These are phyloP conservation scores for Malacoraja senta DNA, from an alignment of 2,797 vertebrate genomes.

Conservation along the genomic window DNA sequence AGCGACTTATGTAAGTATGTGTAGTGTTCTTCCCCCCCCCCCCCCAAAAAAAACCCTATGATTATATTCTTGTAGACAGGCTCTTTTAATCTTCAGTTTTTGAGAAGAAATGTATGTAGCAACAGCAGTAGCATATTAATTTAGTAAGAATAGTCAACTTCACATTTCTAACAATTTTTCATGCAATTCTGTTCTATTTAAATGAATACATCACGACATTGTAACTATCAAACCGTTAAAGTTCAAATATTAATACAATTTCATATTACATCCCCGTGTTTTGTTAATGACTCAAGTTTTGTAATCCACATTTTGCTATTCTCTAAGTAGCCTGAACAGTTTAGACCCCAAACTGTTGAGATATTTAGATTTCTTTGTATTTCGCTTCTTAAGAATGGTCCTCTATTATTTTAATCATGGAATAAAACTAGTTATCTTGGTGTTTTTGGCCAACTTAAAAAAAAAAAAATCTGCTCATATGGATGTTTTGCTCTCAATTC, in stretches of 20 bases:
- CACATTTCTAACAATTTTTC: not conserved
- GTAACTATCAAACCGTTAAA: not conserved
- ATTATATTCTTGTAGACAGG: not conserved
- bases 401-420: not conserved
- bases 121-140: not conserved
- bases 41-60: not conserved
- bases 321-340: not conserved
- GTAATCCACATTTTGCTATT: not conserved
- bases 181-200: not conserved
- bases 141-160: not conserved
- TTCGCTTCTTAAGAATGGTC: not conserved
- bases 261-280: not conserved
- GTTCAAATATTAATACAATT: not conserved
- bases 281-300: not conserved
- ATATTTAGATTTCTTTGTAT: not conserved
- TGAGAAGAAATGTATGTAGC: not conserved
- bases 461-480: too few relatives aligned
- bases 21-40: not conserved
- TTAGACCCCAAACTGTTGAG: not conserved
- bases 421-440: too few relatives aligned
- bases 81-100: slow-evolving; percentile 26
- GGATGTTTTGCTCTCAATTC: too few relatives aligned
- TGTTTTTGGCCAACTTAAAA: too few relatives aligned
- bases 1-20: slow-evolving; percentile 36
- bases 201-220: not conserved